phyloP scores from a whole-genome alignment of 2,113 vertebrate genomes.

The Pituophis catenifer region DNA sequence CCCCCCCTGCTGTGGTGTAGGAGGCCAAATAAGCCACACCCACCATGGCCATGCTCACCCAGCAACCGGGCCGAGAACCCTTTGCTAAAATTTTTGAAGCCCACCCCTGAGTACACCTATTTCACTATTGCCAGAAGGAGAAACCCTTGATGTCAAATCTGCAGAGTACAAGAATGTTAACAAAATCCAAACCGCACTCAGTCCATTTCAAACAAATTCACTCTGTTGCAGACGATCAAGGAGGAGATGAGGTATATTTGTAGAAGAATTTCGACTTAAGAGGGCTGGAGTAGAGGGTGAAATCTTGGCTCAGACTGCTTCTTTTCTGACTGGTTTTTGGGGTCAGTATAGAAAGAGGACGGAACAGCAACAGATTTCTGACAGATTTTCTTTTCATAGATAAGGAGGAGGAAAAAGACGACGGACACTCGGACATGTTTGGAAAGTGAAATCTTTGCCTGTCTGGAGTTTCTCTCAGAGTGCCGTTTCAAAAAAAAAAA shows the following conservation, averaged over 20 bases:
- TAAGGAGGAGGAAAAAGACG: not conserved
- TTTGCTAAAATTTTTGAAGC: no score
- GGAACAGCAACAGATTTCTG: not conserved
- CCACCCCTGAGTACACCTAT: not conserved
- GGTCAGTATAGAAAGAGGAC: not conserved
- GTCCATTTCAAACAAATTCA: conserved; percentile 18
- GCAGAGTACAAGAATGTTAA: not conserved
- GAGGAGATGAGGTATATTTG: not conserved
- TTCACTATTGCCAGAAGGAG: not conserved
- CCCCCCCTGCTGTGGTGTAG: no score
- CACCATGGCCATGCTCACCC: no score
- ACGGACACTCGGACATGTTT: not conserved
- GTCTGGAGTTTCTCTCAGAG: not conserved
- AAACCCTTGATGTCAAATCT: not conserved
- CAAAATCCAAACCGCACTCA: not conserved
- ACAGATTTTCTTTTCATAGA: not conserved
- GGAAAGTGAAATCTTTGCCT: not conserved
- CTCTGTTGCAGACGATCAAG: not conserved
- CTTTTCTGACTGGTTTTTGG: not conserved
- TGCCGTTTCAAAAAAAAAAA: no score
- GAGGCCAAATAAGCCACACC: no score
- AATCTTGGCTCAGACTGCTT: not conserved
- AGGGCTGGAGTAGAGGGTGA: not conserved
- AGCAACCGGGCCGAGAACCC: no score
- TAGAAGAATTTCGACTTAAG: conserved; percentile 8